phyloP scores from a whole-genome alignment of 2,797 vertebrate species.

The Mustela erminea region DNA sequence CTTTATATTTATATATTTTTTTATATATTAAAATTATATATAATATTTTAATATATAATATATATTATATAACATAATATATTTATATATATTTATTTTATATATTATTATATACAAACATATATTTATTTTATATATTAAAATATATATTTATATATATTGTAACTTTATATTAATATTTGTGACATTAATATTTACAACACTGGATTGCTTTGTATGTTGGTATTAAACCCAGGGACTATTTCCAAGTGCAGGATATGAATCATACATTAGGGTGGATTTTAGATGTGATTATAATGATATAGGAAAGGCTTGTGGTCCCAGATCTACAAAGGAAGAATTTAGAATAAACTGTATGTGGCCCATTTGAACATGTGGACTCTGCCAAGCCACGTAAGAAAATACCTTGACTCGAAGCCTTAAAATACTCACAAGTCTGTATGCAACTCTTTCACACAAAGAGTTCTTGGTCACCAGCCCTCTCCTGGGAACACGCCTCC shows the following conservation, averaged over 20 bases:
- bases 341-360: background rate
- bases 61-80: too few relatives aligned
- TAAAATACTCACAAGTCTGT: background rate
- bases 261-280: background rate
- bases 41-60: too few relatives aligned
- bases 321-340: background rate
- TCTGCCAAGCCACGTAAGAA: background rate
- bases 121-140: too few relatives aligned
- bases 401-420: background rate
- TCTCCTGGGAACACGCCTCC: rapidly evolving
- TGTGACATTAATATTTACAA: background rate
- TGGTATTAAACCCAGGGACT: background rate
- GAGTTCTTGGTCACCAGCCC: background rate
- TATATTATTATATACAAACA: too few relatives aligned
- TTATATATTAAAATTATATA: too few relatives aligned
- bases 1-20: too few relatives aligned
- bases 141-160: too few relatives aligned
- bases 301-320: background rate
- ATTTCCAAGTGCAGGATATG: background rate
- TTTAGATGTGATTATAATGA: background rate
- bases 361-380: background rate
- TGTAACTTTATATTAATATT: background rate
- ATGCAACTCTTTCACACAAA: background rate
- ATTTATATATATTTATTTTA: too few relatives aligned
- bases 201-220: background rate